Evolutionary conservation across 2,797 vertebrate genomes (phyloP), one percentile per base, ranked within the genome.

Genomic region (Lindbergichthys nudifrons): DNA sequence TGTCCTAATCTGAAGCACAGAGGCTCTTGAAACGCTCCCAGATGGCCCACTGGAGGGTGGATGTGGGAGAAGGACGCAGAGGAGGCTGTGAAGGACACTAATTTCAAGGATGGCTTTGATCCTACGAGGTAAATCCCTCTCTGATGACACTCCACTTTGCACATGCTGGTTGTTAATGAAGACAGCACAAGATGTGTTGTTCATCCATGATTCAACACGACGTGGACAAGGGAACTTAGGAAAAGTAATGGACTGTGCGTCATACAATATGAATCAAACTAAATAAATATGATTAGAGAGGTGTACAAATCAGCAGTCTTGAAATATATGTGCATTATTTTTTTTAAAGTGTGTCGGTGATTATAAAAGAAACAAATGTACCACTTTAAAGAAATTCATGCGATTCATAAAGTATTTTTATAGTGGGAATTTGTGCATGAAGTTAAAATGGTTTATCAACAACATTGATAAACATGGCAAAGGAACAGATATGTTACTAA

Each of bases 31-130:
- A 73, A 73, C 45, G 66, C 9, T 64, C 77, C 80, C 82, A 78
- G 82, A 78, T 78, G 77, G 79, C 42, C 10, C 52, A 65, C 58
- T 75, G 3, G 74, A 78, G 80, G 73, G 76, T 13, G 72, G 75
- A 75, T 47, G 74, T 46, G 66, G 61, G 70, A 69, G 58, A 36
- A 1, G 48, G 65, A 77, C 52, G 67, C 61, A 62, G 65, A 68
- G 62, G 64, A 66, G 73, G 57, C 15, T 1, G 47, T 72, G 87
- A 86, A 83, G 87, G 81, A 84, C 73, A n/a, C 66, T 65, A 61
- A 68, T 74, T 78, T 85, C 42, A 69, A 83, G 85, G 61, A 81
- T 52, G 18, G 14, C 83, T 86, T 85, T 83, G 75, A 89, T 86
- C 74, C 60, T 69, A 36, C 42, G 39, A 82, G 84, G 70, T 88